Evolutionary conservation across 1,140 invertebrate species (phyloP).

Genomic region (Andricus grossulariae): DNA sequence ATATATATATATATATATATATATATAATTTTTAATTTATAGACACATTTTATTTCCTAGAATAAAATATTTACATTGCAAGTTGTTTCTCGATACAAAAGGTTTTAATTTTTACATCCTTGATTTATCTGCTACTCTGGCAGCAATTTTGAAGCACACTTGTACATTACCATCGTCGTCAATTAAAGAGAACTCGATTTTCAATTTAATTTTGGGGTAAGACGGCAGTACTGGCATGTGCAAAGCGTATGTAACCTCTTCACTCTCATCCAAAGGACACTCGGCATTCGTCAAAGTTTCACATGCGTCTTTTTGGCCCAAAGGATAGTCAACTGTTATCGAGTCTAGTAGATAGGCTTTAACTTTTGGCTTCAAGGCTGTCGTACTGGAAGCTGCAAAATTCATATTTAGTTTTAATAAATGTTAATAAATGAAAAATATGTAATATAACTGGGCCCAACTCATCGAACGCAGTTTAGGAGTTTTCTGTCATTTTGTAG

Average conservation of each 20-base stretch:
- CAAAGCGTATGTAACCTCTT: conserved; percentile 56
- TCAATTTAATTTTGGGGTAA: conserved; percentile 50
- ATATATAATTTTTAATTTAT: too few relatives aligned
- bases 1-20: too few relatives aligned
- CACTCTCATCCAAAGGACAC: conserved; percentile 59
- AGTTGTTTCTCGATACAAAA: too few relatives aligned
- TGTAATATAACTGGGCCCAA: too few relatives aligned
- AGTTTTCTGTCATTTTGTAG: too few relatives aligned
- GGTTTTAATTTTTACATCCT: too few relatives aligned
- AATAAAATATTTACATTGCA: too few relatives aligned
- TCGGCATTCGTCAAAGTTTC: conserved; percentile 43
- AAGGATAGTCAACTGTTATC: conserved; percentile 19
- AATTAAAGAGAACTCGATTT: conserved; percentile 46
- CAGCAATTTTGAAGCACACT: background rate
- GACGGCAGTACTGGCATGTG: conserved; percentile 49
- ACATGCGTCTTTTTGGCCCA: conserved; percentile 58
- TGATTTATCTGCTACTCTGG: background rate
- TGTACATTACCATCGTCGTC: conserved; percentile 25
- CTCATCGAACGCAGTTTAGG: too few relatives aligned
- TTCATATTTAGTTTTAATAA: background rate
- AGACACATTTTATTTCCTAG: too few relatives aligned
- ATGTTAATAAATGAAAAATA: too few relatives aligned
- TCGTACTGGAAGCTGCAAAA: conserved; percentile 46
- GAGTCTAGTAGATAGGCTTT: conserved; percentile 33
- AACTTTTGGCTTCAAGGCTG: conserved; percentile 47